Evolutionary conservation across 2,113 vertebrate genomes (phyloP).

Genomic region (Amblyornis subalaris): DNA sequence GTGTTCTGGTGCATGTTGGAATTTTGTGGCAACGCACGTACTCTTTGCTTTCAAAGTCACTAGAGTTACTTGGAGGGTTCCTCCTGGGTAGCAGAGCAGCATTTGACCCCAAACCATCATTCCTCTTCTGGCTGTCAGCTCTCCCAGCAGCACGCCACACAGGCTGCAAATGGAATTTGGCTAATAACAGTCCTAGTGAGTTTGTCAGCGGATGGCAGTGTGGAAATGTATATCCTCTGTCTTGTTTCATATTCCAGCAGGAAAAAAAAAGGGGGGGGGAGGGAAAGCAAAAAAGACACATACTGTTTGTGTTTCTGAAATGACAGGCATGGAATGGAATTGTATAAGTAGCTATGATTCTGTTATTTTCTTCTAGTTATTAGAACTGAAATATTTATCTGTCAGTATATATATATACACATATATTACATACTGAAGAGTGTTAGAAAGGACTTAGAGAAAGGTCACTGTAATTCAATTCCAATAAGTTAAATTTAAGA

Average conservation of each 20-base stretch:
- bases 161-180: not conserved
- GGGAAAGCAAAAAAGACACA: not conserved
- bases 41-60: not conserved
- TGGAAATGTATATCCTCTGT: not conserved
- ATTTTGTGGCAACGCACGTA: rapidly evolving
- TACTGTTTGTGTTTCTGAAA: not conserved
- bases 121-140: conserved; percentile 18
- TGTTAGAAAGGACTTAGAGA: not conserved
- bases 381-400: not conserved
- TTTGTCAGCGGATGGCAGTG: conserved; percentile 37
- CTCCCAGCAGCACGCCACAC: not conserved
- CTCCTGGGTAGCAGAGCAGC: not conserved
- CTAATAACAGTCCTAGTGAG: not conserved
- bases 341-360: not conserved
- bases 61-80: not conserved
- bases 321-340: not conserved
- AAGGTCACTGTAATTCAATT: conserved; percentile 30
- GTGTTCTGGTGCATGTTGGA: not conserved
- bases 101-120: not conserved
- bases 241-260: not conserved
- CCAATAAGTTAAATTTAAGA: not conserved
- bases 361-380: not conserved
- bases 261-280: rapidly evolving
- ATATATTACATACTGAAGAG: not conserved
- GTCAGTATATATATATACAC: not conserved